Evolutionary conservation across 30 jellyfish, hydroid and myxozoan species (phyloP).

Genomic region (Aurelia coerulea): DNA sequence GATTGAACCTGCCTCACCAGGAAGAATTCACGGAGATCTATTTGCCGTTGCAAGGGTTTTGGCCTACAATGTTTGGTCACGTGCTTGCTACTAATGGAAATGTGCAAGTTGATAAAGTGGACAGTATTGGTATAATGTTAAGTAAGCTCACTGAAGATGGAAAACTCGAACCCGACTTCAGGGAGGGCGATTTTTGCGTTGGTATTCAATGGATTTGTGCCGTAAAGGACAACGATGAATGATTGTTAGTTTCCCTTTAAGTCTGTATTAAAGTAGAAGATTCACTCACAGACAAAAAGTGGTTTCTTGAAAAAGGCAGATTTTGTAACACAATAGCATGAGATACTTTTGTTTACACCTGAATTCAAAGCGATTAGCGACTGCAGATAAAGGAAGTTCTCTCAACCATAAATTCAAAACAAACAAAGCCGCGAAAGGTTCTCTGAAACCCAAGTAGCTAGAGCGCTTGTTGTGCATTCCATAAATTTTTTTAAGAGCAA

Average conservation of each 20-base stretch:
- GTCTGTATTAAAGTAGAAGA: too few species aligned
- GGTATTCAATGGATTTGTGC: conserved; percentile 51
- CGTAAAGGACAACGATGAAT: neutral
- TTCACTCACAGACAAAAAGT: too few species aligned
- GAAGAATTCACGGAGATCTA: conserved; percentile 38
- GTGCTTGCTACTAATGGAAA: conserved; percentile 80
- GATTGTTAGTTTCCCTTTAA: neutral
- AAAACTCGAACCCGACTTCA: conserved; percentile 55
- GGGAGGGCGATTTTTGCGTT: conserved; percentile 67
- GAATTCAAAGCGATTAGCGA: too few species aligned
- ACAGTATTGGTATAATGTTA: conserved; percentile 82
- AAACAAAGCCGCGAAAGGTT: too few species aligned
- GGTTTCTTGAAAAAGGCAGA: too few species aligned
- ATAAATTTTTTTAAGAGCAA: too few species aligned
- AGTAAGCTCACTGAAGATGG: conserved; percentile 92
- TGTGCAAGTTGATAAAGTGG: conserved; percentile 85
- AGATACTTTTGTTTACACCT: too few species aligned
- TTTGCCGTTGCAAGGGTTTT: conserved; percentile 68
- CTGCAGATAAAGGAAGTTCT: too few species aligned
- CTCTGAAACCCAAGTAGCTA: too few species aligned
- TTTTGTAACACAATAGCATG: too few species aligned
- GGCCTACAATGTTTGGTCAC: conserved; percentile 98
- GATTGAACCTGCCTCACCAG: conserved; percentile 58
- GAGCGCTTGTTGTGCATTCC: too few species aligned
- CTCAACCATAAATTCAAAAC: too few species aligned